Evolutionary conservation across 2,797 vertebrate species (phyloP), one percentile per base, ranked within the genome.

Genomic region (Micropoecilia bifurca): DNA sequence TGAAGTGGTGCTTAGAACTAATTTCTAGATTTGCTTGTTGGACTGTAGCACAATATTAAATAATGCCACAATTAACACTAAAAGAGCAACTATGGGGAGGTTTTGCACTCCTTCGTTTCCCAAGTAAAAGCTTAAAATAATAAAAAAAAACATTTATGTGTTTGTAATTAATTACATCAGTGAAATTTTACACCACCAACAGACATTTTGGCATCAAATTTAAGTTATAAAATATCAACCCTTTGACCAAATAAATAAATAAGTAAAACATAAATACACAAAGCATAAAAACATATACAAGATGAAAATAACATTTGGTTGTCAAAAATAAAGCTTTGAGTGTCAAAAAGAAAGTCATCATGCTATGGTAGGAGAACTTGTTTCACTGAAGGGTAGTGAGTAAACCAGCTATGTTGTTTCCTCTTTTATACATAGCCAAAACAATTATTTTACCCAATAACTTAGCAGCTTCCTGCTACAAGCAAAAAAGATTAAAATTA

Each of bases 51-150:
- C 77, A 80, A 89, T 79, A 71, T 90, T 82, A 91, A 85, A 92
- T 87, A 91, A 92, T 88, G 90, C 90, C 93, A 95, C 93, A 93
- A 90, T 90, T 45, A 95, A 95, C 90, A 92, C 90, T 36, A 88
- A 73, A 91, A 92, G 84, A 93, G 93, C 94, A 94, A 94, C 89
- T 94, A 94, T 95, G 94, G 95, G 96, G 96, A 96, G 94, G 95
- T 95, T 95, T 96, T 95, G 89, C 93, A 95, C 94, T 95, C 96
- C 94, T 93, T 96, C 89, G 78, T 93, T 89, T 93, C 94, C 90
- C 93, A 91, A 94, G 89, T 83, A 91, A 53, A 76, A 76, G 84
- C 88, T 89, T 86, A 93, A 88, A 92, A 94, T 94, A 90, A 94
- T 59, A 13, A 1, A 28, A 50, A n/a, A 86, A 45, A 43, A 39